Evolutionary conservation across 2,888 invertebrate genomes (phyloP).

Genomic region (Nebria brevicollis): DNA sequence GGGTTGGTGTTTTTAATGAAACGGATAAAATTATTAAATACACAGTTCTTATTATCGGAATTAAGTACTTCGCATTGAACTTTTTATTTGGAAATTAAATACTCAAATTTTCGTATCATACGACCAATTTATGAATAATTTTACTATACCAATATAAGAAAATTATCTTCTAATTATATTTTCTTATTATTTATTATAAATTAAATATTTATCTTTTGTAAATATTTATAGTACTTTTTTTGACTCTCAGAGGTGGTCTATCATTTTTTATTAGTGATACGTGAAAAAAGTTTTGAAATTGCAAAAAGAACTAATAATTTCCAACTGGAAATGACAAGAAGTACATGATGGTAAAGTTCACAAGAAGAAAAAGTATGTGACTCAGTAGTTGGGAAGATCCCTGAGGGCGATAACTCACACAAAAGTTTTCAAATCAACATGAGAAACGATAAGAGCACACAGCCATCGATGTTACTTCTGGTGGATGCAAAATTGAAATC

Average conservation of each 20-base stretch:
- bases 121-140: too few species aligned
- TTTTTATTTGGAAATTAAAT: too few species aligned
- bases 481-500: slow-evolving; percentile 40
- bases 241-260: neutral
- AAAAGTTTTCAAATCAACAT: slow-evolving; percentile 45
- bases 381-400: neutral
- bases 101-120: too few species aligned
- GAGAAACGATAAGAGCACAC: slow-evolving; percentile 37
- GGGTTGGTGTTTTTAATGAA: neutral
- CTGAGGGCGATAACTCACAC: slow-evolving; percentile 9
- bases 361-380: slow-evolving; percentile 13
- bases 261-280: neutral
- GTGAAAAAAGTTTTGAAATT: neutral
- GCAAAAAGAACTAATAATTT: neutral
- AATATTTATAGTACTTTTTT: too few species aligned
- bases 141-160: too few species aligned
- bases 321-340: neutral
- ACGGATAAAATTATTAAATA: too few species aligned
- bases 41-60: neutral
- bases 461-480: slow-evolving; percentile 23
- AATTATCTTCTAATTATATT: too few species aligned
- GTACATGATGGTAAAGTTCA: neutral
- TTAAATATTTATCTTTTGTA: too few species aligned
- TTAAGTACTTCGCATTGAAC: too few species aligned
- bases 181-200: too few species aligned